Evolutionary conservation across 1,140 invertebrate species (phyloP).

Genomic region (Telenomus remus): DNA sequence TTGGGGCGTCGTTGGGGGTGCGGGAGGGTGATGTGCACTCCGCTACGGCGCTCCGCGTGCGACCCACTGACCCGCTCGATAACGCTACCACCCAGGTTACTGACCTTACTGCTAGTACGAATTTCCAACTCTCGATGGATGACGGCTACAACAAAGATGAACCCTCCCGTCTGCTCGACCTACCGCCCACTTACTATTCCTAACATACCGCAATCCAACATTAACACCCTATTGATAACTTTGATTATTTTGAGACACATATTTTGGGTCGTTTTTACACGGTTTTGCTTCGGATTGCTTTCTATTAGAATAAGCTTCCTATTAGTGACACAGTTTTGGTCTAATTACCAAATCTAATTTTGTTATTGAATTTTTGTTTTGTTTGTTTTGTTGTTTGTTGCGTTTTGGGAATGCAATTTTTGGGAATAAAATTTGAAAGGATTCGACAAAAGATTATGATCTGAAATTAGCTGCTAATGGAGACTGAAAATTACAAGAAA

Average conservation of each 20-base stretch:
- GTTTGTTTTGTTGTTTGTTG: no score
- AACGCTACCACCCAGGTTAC: slow-evolving; percentile 72
- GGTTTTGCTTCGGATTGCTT: no score
- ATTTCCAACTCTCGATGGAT: slow-evolving; percentile 61
- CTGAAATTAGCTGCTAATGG: no score
- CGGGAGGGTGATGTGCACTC: slow-evolving; percentile 59
- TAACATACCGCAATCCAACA: slow-evolving; percentile 30
- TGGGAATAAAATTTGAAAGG: no score
- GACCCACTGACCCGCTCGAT: slow-evolving; percentile 77
- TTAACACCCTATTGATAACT: slow-evolving; percentile 24
- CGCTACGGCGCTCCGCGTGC: slow-evolving; percentile 69
- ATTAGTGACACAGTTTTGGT: no score
- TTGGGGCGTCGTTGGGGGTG: slow-evolving; percentile 21
- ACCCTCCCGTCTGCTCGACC: slow-evolving; percentile 18
- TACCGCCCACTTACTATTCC: slow-evolving; percentile 6
- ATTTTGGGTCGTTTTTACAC: no score
- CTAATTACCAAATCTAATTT: no score
- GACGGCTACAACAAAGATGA: slow-evolving; percentile 45
- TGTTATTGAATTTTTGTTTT: no score
- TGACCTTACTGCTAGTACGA: slow-evolving; percentile 69
- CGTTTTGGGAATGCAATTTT: no score
- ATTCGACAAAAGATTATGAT: no score
- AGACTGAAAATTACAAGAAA: no score
- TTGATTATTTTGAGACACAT: slow-evolving; percentile 14
- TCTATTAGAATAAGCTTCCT: no score